These are phyloP conservation scores for Brachystomella parvula DNA, from an alignment of 1,140 invertebrate species.

Conservation along the genomic window DNA sequence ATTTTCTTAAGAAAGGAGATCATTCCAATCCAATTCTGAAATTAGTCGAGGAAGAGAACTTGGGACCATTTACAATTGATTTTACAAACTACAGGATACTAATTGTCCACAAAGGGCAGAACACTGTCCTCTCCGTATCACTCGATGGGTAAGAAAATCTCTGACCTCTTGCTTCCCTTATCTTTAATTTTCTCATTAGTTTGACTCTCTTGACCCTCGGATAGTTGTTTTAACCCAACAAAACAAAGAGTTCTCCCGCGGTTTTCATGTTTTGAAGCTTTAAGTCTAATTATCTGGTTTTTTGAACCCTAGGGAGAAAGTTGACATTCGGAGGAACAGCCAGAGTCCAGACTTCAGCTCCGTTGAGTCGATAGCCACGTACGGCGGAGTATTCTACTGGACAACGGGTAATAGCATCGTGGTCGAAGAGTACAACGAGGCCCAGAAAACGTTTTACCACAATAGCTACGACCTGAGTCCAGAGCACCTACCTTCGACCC, in stretches of 20 bases:
- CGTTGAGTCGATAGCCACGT: constrained; percentile 64
- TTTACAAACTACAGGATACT: constrained; percentile 70
- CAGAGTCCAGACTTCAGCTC: constrained; percentile 66
- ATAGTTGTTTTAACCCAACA: not conserved
- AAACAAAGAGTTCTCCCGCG: not conserved
- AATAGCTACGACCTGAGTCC: constrained; percentile 55
- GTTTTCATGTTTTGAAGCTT: too few species aligned
- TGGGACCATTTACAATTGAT: constrained; percentile 69
- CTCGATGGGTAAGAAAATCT: constrained; percentile 61
- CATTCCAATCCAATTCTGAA: constrained; percentile 49
- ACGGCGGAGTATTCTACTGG: constrained; percentile 71
- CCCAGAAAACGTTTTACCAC: constrained; percentile 59
- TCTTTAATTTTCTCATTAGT: constrained; percentile 5
- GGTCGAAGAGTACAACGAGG: constrained; percentile 57
- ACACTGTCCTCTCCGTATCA: constrained; percentile 70
- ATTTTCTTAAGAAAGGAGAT: constrained; percentile 63
- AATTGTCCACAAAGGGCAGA: constrained; percentile 58
- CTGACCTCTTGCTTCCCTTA: too few species aligned
- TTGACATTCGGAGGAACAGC: constrained; percentile 63
- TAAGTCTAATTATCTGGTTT: too few species aligned
- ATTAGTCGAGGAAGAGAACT: constrained; percentile 51
- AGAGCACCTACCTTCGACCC: constrained; percentile 44
- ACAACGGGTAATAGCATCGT: constrained; percentile 63
- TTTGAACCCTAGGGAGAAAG: constrained; percentile 60
- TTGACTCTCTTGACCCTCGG: too few species aligned